Percentiles rank a stretch among this genome's conserved stretches.
Evolutionary conservation across 2,113 vertebrate genomes (phyloP).

Genomic region (Chiloscyllium plagiosum): DNA sequence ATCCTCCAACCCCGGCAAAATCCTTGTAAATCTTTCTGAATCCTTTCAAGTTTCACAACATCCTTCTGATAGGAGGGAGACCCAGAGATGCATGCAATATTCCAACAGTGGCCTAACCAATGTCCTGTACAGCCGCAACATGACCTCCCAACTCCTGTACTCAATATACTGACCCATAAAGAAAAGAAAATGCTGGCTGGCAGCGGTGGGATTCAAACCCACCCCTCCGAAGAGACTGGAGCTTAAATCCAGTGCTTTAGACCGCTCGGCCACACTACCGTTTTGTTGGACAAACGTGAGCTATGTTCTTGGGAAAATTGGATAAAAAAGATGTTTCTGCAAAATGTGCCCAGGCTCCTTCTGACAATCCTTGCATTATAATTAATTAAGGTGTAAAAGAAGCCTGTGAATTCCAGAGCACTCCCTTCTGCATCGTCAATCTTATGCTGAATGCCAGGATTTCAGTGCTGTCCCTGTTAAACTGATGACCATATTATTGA

Average conservation of each 20-base stretch:
- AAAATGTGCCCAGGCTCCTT: background rate
- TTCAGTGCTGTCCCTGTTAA: background rate
- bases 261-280: conserved; percentile 21
- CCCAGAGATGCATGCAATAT: no score
- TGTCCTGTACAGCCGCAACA: no score
- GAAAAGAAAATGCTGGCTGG: background rate
- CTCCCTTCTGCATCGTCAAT: background rate
- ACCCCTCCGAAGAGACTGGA: conserved; percentile 31
- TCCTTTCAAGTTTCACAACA: no score
- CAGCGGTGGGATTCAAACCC: conserved; percentile 34
- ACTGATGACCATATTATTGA: background rate
- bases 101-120: no score
- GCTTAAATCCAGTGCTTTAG: conserved; percentile 30
- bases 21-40: no score
- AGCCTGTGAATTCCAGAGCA: background rate
- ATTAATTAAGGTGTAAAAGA: background rate
- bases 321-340: background rate
- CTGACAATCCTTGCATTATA: background rate
- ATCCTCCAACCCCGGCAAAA: no score
- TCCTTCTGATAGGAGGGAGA: no score
- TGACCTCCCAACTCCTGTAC: no score
- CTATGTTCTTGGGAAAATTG: background rate
- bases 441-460: background rate
- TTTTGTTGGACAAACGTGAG: background rate
- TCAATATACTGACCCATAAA: no score